phyloP scores from a whole-genome alignment of 1,140 invertebrate genomes.

The Oreohelix idahoensis region DNA sequence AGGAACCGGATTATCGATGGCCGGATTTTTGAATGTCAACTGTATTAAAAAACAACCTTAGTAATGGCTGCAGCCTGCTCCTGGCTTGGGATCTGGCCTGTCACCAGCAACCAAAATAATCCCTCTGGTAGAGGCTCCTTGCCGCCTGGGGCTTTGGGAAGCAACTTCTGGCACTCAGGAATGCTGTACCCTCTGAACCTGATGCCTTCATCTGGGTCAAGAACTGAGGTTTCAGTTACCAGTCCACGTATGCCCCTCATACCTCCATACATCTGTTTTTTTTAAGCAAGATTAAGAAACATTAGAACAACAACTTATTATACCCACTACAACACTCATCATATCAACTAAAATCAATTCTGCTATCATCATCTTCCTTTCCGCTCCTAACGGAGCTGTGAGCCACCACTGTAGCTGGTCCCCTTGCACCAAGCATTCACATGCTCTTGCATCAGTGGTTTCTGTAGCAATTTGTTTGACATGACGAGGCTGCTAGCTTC shows the following conservation, averaged over 20 bases:
- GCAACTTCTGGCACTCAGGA: slow-evolving; percentile 91
- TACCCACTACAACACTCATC: too few relatives aligned
- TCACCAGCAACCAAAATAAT: slow-evolving; percentile 95
- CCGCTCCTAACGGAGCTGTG: too few relatives aligned
- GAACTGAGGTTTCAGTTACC: slow-evolving; percentile 94
- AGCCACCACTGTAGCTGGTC: too few relatives aligned
- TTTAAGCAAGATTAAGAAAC: slow-evolving; percentile 15
- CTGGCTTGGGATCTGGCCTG: slow-evolving; percentile 91
- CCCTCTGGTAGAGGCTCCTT: slow-evolving; percentile 93
- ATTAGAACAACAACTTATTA: background rate
- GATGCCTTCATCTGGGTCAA: slow-evolving; percentile 96
- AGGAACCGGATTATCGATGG: too few relatives aligned
- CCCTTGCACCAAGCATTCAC: too few relatives aligned
- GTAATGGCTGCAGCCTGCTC: slow-evolving; percentile 83
- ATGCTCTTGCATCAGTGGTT: too few relatives aligned
- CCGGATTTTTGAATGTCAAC: too few relatives aligned
- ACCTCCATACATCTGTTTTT: slow-evolving; percentile 92
- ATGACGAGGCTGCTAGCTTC: too few relatives aligned
- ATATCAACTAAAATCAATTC: too few relatives aligned
- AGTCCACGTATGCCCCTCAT: slow-evolving; percentile 97
- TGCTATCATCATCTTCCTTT: too few relatives aligned
- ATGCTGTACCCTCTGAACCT: slow-evolving; percentile 95
- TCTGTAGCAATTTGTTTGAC: too few relatives aligned
- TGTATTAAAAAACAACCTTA: slow-evolving; percentile 71
- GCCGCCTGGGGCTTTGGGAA: slow-evolving; percentile 90